Percentiles rank a stretch among this genome's conserved stretches.
Evolutionary conservation across 1,140 invertebrate genomes (phyloP).

Genomic region (Drosophila tani): DNA sequence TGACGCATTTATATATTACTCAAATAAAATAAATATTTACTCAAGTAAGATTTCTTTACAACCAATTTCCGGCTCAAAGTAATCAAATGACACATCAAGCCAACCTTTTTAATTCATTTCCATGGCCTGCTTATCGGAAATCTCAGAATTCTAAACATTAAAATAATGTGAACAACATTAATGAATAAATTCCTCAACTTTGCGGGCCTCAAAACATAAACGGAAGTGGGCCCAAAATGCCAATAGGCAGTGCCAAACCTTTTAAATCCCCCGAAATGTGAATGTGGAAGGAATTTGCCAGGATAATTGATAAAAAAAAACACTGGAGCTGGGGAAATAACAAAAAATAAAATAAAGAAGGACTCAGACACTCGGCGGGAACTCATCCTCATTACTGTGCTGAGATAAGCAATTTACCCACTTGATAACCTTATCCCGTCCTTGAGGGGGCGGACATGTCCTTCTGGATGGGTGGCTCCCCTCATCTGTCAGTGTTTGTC

Average conservation of each 20-base stretch:
- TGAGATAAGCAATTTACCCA: constrained; percentile 75
- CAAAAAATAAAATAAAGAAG: constrained; percentile 19
- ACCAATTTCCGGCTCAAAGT: not conserved
- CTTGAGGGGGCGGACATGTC: constrained; percentile 9
- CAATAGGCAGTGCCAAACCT: constrained; percentile 47
- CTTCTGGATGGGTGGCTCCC: not conserved
- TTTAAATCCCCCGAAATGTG: constrained; percentile 33
- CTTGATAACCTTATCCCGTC: constrained; percentile 71
- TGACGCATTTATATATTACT: no score
- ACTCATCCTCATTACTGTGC: constrained; percentile 62
- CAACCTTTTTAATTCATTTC: not conserved
- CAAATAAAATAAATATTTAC: no score
- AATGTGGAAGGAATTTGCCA: constrained; percentile 41
- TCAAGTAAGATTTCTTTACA: not conserved
- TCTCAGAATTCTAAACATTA: constrained; percentile 1
- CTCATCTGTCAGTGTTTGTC: constrained; percentile 38
- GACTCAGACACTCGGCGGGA: constrained; percentile 18
- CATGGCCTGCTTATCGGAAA: not conserved
- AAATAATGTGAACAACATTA: constrained; percentile 15
- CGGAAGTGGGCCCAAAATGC: constrained; percentile 39
- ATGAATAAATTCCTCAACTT: constrained; percentile 36
- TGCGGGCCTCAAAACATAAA: not conserved
- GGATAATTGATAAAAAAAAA: constrained; percentile 70
- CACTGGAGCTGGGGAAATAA: constrained; percentile 8
- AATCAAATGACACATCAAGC: not conserved